A percentile compares a stretch with the other conserved stretches of the same genome.
Evolutionary conservation across 2,888 invertebrate species (phyloP).

Genomic region (Drosophila demipolita): DNA sequence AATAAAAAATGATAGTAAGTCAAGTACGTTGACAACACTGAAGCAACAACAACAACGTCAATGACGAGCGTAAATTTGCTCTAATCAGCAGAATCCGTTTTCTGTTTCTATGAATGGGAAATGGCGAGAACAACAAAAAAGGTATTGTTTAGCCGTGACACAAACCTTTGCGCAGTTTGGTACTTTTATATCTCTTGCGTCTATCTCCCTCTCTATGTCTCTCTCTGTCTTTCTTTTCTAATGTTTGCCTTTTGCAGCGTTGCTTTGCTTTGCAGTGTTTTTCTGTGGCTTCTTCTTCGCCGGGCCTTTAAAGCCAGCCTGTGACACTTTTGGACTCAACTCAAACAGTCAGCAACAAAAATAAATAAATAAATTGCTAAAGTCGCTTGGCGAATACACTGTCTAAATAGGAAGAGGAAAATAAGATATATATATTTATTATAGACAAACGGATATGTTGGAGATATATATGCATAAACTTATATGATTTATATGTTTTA

Average conservation of each 20-base stretch:
- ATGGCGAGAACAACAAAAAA: conserved; percentile 6
- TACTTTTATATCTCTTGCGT: neutral
- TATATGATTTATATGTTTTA: neutral
- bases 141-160: conserved; percentile 43
- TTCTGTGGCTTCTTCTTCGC: conserved; percentile 64
- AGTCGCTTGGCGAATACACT: conserved; percentile 17
- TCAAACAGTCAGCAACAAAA: conserved; percentile 27
- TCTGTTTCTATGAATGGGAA: conserved; percentile 20
- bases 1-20: conserved; percentile 43
- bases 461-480: neutral
- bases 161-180: conserved; percentile 37
- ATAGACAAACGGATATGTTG: neutral
- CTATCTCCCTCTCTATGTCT: neutral
- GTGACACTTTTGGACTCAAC: conserved; percentile 45
- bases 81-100: conserved; percentile 30
- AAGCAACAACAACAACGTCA: conserved; percentile 10
- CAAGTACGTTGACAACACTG: conserved; percentile 29
- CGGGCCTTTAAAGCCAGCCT: conserved; percentile 35
- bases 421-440: neutral
- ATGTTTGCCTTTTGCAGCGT: conserved; percentile 23
- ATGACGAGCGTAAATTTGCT: conserved; percentile 46
- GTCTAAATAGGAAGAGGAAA: neutral
- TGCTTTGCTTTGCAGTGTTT: conserved; percentile 37
- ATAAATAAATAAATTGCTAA: neutral
- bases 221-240: conserved; percentile 10